Percentiles rank a stretch among this genome's conserved stretches.
Evolutionary conservation across 1,140 invertebrate species (phyloP).

Genomic region (Oppia nitens): DNA sequence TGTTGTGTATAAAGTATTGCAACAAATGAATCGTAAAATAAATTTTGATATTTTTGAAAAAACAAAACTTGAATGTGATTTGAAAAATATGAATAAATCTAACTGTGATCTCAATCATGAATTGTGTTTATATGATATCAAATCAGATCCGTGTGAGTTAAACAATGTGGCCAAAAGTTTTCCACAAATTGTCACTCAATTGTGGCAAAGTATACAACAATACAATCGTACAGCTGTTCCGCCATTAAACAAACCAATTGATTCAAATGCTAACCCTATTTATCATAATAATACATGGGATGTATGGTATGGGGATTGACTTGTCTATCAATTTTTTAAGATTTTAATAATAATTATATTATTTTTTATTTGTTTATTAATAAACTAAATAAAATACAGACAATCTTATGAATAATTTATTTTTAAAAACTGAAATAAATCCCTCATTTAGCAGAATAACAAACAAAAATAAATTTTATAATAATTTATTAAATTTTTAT

Average conservation of each 20-base stretch:
- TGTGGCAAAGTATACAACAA: slow-evolving; percentile 27
- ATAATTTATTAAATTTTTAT: too few relatives aligned
- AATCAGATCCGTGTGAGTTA: slow-evolving; percentile 62
- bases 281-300: slow-evolving; percentile 21
- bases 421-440: too few relatives aligned
- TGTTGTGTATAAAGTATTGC: neutral
- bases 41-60: neutral
- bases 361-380: too few relatives aligned
- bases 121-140: slow-evolving; percentile 56
- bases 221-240: slow-evolving; percentile 49
- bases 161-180: slow-evolving; percentile 48
- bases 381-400: too few relatives aligned
- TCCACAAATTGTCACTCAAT: slow-evolving; percentile 11
- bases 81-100: neutral
- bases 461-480: too few relatives aligned
- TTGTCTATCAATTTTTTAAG: too few relatives aligned
- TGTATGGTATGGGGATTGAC: too few relatives aligned
- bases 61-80: neutral
- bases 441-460: too few relatives aligned
- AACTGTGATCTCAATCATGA: neutral
- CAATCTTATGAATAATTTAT: too few relatives aligned
- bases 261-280: slow-evolving; percentile 47
- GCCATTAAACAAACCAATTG: slow-evolving; percentile 47
- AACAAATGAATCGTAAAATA: neutral
- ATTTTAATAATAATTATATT: too few relatives aligned